These are phyloP conservation scores for Limanda limanda DNA, from an alignment of 2,113 vertebrate species.

Conservation along the genomic window DNA sequence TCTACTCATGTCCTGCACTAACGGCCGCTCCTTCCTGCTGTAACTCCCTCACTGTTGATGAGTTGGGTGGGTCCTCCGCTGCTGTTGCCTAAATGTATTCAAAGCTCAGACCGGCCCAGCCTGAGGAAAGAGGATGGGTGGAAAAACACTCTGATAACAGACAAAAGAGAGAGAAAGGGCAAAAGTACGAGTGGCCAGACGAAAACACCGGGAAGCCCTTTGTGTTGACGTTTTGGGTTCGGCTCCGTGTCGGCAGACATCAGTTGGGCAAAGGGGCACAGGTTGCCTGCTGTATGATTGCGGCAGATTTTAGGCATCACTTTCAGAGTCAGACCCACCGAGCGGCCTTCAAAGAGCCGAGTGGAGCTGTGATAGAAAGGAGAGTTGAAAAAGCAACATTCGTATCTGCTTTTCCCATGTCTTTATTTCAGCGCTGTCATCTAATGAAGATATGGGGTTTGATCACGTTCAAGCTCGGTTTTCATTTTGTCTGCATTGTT, in stretches of 20 bases:
- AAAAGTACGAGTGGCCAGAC: slow-evolving; percentile 41
- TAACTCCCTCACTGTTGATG: slow-evolving; percentile 65
- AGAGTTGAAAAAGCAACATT: slow-evolving; percentile 43
- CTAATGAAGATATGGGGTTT: slow-evolving; percentile 67
- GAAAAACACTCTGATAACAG: slow-evolving; percentile 67
- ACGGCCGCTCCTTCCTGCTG: slow-evolving; percentile 68
- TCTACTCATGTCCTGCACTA: slow-evolving; percentile 50
- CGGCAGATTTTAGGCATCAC: slow-evolving; percentile 40
- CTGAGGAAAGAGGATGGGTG: slow-evolving; percentile 78
- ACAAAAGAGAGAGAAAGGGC: slow-evolving; percentile 52
- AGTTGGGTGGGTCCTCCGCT: slow-evolving; percentile 39
- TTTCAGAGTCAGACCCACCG: slow-evolving; percentile 34
- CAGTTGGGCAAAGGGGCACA: slow-evolving; percentile 18
- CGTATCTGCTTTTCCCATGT: slow-evolving; percentile 60
- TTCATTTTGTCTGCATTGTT: slow-evolving; percentile 68
- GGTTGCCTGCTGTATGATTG: slow-evolving; percentile 18
- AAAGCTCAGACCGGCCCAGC: slow-evolving; percentile 47
- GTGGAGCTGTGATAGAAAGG: slow-evolving; percentile 45
- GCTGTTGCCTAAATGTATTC: slow-evolving; percentile 37
- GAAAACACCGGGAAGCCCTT: slow-evolving; percentile 54
- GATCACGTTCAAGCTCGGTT: slow-evolving; percentile 65
- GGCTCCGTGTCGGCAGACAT: slow-evolving; percentile 49
- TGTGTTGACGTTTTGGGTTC: slow-evolving; percentile 69
- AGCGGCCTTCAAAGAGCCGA: slow-evolving; percentile 56
- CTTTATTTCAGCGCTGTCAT: slow-evolving; percentile 45